Percentiles rank a stretch among this genome's conserved stretches.
These are phyloP conservation scores for Aphyosemion australe DNA, from an alignment of 2,113 vertebrate species.

Conservation along the genomic window DNA sequence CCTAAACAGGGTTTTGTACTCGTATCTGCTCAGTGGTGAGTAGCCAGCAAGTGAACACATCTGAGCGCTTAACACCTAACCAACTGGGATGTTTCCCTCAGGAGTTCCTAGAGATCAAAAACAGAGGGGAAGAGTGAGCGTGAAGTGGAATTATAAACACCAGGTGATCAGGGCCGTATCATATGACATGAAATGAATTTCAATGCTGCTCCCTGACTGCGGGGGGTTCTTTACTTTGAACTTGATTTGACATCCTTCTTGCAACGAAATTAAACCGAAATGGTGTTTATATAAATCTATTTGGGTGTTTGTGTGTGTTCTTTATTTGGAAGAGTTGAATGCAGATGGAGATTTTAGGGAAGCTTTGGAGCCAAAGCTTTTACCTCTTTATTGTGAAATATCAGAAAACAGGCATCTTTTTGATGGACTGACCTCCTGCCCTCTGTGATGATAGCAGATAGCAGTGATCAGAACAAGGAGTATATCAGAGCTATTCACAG, in stretches of 20 bases:
- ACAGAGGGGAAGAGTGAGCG: not conserved
- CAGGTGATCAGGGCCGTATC: not conserved
- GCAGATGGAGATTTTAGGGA: constrained; percentile 3
- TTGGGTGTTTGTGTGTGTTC: not conserved
- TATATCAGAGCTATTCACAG: not conserved
- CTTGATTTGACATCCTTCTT: not conserved
- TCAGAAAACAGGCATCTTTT: not conserved
- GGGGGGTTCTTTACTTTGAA: not conserved
- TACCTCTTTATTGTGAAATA: not conserved
- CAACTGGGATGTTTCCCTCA: not conserved
- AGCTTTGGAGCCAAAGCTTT: constrained; percentile 1
- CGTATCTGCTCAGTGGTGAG: not conserved
- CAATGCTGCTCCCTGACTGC: not conserved
- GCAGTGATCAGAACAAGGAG: not conserved
- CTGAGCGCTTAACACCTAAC: not conserved
- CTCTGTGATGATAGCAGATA: not conserved
- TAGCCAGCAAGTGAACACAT: not conserved
- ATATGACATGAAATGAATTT: constrained; percentile 4
- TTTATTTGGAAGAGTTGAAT: not conserved
- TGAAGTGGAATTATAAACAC: not conserved
- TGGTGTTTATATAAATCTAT: not conserved
- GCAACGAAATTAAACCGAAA: not conserved
- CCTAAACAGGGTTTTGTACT: not conserved
- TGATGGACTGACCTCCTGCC: not conserved
- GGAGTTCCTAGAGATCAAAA: constrained; percentile 6